Base-by-base conservation (phyloP, 2,797 vertebrate genomes). In the Muraenolepis orangiensis region DNA sequence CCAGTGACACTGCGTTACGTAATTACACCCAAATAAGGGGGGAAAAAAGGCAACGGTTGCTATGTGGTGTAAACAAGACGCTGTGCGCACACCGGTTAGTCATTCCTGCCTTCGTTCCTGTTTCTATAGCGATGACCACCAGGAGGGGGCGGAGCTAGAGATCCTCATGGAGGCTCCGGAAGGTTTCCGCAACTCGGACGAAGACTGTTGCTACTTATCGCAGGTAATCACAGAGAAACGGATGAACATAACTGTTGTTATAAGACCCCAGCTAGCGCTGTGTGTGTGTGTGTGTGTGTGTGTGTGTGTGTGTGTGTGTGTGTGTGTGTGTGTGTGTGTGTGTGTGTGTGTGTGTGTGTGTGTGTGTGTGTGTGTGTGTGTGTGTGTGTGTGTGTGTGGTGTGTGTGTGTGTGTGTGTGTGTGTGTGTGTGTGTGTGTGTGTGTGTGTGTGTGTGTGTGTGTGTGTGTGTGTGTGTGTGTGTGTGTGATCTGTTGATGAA, bases 81-180 rank as follows among this genome's bases (percentile, higher is more conserved):
- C 51, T 61, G n/a, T n/a, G n/a, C n/a, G 51, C n/a, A 61, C 51
- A 12, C 51, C 6, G n/a, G n/a, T 61, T 61, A 61, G n/a, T 61
- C 51, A 61, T 61, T n/a, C 8, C 6, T 29, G 23, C 40, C 23
- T 29, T 38, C n/a, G n/a, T 34, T 30, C 72, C 69, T 11, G 72
- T 79, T 36, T 66, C 31, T n/a, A 66, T 82, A 89, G 89, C 67
- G 76, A 78, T 28, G 89, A 90, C 1, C 88, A 82, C 0, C 88
- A 90, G 0, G 90, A 83, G 6, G 82, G 51, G 1, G 81, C 66
- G 1, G 84, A 75, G 73, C 79, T 91, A 7, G 86, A 92, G 30
- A 91, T 92, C 74, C 87, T 93, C 0, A 92, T 93, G 89, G 92
- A 93, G 70, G 90, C 92, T 3, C 92, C 92, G 26, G 92, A 92